Evolutionary conservation across 2,113 vertebrate genomes (phyloP).

Genomic region (Sula dactylatra): DNA sequence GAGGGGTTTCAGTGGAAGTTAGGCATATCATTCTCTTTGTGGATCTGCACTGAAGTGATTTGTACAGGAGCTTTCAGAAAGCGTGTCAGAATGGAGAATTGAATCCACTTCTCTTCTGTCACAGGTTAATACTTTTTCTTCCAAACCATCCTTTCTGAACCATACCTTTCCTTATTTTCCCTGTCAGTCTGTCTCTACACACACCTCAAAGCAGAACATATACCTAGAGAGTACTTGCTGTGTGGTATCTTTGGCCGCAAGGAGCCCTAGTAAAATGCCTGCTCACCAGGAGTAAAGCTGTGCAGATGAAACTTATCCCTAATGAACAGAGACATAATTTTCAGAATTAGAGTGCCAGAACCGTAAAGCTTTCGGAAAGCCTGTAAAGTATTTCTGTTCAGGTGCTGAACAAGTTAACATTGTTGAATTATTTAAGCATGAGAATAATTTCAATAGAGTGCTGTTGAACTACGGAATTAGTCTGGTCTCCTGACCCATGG

Average conservation of each 20-base stretch:
- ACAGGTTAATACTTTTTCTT: neutral
- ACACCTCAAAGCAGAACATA: neutral
- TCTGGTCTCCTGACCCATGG: neutral
- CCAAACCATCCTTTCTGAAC: neutral
- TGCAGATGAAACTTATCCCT: neutral
- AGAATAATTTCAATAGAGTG: neutral
- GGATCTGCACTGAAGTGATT: neutral
- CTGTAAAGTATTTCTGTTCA: slow-evolving; percentile 36
- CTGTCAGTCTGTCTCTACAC: neutral
- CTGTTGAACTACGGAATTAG: neutral
- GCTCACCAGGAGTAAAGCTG: neutral
- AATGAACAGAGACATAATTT: neutral
- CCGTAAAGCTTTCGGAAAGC: slow-evolving; percentile 7
- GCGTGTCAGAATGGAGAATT: neutral
- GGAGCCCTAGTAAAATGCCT: neutral
- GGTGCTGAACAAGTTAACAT: slow-evolving; percentile 33
- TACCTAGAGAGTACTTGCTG: neutral
- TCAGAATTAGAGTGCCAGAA: neutral
- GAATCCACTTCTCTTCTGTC: neutral
- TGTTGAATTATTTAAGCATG: slow-evolving; percentile 16
- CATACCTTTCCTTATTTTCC: neutral
- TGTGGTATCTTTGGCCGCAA: neutral
- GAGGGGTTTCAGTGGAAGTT: neutral
- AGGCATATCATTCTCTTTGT: neutral
- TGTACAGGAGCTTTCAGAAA: neutral